phyloP scores from a whole-genome alignment of 2,797 vertebrate genomes.

The Melanotaenia maccullochi region DNA sequence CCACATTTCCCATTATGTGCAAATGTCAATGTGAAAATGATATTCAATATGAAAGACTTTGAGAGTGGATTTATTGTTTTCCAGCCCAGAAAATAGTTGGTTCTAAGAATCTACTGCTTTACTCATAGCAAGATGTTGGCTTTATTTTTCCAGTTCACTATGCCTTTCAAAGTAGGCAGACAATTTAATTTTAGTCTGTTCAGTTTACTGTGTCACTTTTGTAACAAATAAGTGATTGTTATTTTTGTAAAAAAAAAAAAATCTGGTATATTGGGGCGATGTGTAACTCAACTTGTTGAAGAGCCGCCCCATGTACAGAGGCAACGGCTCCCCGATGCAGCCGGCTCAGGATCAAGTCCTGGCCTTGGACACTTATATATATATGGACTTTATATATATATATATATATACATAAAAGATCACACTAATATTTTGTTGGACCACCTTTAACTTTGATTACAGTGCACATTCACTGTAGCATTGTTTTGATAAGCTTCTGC shows the following conservation, averaged over 20 bases:
- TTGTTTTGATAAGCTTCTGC: no score
- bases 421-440: no score
- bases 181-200: not conserved
- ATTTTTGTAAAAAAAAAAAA: not conserved
- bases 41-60: conserved; percentile 48
- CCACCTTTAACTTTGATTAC: no score
- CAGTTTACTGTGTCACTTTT: not conserved
- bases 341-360: no score
- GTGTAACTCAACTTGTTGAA: no score
- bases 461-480: no score
- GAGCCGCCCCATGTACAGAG: no score
- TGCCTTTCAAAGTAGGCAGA: not conserved
- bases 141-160: conserved; percentile 29
- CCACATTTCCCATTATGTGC: conserved; percentile 42
- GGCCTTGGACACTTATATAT: no score
- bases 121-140: conserved; percentile 4
- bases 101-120: conserved; percentile 36
- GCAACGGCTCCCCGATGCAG: no score
- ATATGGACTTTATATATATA: no score
- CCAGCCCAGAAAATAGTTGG: conserved; percentile 20
- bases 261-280: no score
- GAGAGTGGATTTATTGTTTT: conserved; percentile 39
- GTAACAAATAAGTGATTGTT: not conserved
- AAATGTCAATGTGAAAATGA: conserved; percentile 70
- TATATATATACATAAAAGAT: no score